Base-by-base conservation (phyloP, 2,113 vertebrate species). In the Chroicocephalus ridibundus region DNA sequence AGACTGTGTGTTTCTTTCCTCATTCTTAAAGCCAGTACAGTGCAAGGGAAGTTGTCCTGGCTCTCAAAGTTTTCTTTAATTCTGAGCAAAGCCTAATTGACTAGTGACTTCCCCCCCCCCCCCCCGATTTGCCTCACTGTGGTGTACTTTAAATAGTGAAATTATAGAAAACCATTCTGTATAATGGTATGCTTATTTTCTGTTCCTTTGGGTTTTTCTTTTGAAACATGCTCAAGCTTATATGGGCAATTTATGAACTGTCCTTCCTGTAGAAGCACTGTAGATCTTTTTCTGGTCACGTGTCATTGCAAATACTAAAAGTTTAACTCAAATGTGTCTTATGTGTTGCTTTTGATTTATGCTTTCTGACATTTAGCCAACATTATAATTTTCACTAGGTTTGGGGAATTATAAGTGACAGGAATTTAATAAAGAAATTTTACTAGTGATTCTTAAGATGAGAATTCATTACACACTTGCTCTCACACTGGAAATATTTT, bases 231-330 rank as follows among this genome's bases (percentile, higher is more conserved):
- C 27, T 69, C 15, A 71, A 71, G 40, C 46, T 76, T 94, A 27
- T 60, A 76, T 76, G 21, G 47, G 24, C 72, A 92, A 79, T 94
- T 97, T 92, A 94, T 88, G 82, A 88, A 89, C 83, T 86, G 72
- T 78, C 79, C 64, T 86, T 92, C 69, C 77, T 92, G 29, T 54
- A 74, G 88, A 70, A 91, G 55, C 29, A 71, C 55, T 3, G 7
- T 71, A 77, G 76, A 74, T 92, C 71, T 92, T 90, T 95, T 91
- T 54, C 49, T 77, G 65, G 54, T 74, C 71, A 19, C 27, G 46
- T 72, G 64, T 78, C 85, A 40, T 74, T 47, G n/a, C 76, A 94
- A 72, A 58, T 95, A 68, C 51, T 90, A 49, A 64, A 95, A 22
- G 26, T 93, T 76, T 82, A 72, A 80, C 64, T 96, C 66, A 78